Evolutionary conservation across 37 sponge, comb jelly and placozoan genomes (phyloP).

Genomic region (Corticium candelabrum): DNA sequence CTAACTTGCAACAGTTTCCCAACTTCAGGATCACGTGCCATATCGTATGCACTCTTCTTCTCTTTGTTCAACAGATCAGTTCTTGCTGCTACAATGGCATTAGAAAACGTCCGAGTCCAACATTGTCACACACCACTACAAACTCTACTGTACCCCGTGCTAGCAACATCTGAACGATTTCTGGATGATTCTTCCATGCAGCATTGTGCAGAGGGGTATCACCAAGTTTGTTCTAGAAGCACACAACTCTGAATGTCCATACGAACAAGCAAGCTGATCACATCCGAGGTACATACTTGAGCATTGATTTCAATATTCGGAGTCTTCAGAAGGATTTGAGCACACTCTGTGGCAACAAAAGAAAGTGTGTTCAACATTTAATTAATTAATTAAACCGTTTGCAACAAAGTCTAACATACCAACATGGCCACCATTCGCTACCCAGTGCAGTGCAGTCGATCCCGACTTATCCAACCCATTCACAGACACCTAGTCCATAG

Average conservation of each 20-base stretch:
- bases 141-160: background rate
- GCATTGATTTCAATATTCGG: slow-evolving; percentile 66
- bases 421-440: slow-evolving; percentile 79
- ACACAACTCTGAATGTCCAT: background rate
- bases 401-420: too few species aligned
- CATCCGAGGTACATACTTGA: slow-evolving; percentile 22
- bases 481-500: slow-evolving; percentile 78
- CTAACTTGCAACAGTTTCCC: background rate
- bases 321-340: slow-evolving; percentile 23
- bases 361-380: background rate
- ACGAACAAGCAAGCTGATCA: background rate
- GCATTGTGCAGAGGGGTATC: slow-evolving; percentile 95
- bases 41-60: background rate
- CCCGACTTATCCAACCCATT: slow-evolving; percentile 98
- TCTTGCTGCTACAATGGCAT: background rate
- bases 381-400: background rate
- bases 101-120: background rate
- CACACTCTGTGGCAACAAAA: background rate
- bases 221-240: slow-evolving; percentile 85
- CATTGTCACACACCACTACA: background rate
- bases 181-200: slow-evolving; percentile 92
- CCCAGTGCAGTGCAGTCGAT: slow-evolving; percentile 98
- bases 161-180: slow-evolving; percentile 59
- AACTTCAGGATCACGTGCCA: background rate
- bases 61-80: background rate